Percentiles rank a stretch among this genome's conserved stretches.
phyloP scores from a whole-genome alignment of 2,113 vertebrate genomes.

The Collichthys lucidus region DNA sequence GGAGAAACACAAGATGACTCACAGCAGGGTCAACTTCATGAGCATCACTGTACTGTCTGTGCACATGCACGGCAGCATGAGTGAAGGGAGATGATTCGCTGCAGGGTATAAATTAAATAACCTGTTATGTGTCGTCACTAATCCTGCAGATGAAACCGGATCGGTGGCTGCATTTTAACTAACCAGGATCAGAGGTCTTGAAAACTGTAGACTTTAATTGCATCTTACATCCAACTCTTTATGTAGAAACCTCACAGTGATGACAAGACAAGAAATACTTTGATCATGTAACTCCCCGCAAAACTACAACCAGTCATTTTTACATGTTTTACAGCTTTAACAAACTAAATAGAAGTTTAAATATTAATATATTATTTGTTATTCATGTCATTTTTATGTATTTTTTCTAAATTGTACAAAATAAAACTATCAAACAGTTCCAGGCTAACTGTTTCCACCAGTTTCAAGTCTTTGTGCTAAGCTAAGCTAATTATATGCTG shows the following conservation, averaged over 20 bases:
- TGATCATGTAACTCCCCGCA: not conserved
- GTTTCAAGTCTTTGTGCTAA: not conserved
- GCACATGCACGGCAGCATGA: conserved; percentile 6
- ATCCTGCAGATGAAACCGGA: conserved; percentile 1
- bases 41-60: conserved; percentile 22
- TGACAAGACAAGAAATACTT: not conserved
- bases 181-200: not conserved
- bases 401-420: no score
- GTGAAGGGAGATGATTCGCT: conserved; percentile 16
- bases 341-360: not conserved
- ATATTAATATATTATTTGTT: no score
- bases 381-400: no score
- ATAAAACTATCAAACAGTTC: not conserved
- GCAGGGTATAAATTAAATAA: conserved; percentile 22
- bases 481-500: not conserved
- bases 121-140: conserved; percentile 18
- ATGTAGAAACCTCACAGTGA: not conserved
- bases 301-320: not conserved
- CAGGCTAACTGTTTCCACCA: not conserved
- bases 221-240: not conserved
- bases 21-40: conserved; percentile 59
- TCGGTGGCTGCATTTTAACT: not conserved
- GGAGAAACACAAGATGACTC: conserved; percentile 61
- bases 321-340: not conserved
- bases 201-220: not conserved